Evolutionary conservation across 2,113 vertebrate genomes (phyloP), one percentile per base, ranked within the genome.

Genomic region (Crotophaga sulcirostris): DNA sequence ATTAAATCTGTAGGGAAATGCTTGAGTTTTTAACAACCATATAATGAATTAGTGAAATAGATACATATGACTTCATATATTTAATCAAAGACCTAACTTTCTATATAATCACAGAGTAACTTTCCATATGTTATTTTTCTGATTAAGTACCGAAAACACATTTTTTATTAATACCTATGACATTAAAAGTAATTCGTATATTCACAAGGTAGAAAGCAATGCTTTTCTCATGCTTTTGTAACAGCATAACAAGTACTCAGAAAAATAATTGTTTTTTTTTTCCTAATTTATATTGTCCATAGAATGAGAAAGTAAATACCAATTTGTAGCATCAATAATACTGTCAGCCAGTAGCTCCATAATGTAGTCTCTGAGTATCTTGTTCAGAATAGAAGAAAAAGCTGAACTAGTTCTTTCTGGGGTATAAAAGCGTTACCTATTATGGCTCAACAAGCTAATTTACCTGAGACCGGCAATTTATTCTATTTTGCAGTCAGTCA

Each of bases 381-480:
- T 20, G 24, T 16, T 17, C 13, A 11, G 0, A 64, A 28, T 13
- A 60, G 38, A 38, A 80, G 6, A 15, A 63, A n/a, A 54, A 60
- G 7, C 31, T 54, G 44, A 60, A 15, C 11, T 55, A 6, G 6
- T 10, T 56, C 9, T 17, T 73, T 33, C 21, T 10, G n/a, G 7
- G 7, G 17, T 20, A 31, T 13, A 55, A 44, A 14, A 55, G 5
- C 0, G 0, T 44, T 59, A 70, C 4, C 4, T 31, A 24, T 80
- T 60, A 66, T 9, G 3, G 20, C 24, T 81, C 10, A 49, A 38
- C 7, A 60, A 70, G 24, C 3, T 44, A 26, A 31, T 76, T 80
- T 55, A 44, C 34, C 38, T 0, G 3, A 44, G 31, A 38, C 31
- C 44, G 24, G 26, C 19, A 59, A 69, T 9, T 31, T 44, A 68